A percentile compares a stretch with the other conserved stretches of the same genome.
phyloP scores from a whole-genome alignment of 2,888 invertebrate species.

The Harpalus rubripes region DNA sequence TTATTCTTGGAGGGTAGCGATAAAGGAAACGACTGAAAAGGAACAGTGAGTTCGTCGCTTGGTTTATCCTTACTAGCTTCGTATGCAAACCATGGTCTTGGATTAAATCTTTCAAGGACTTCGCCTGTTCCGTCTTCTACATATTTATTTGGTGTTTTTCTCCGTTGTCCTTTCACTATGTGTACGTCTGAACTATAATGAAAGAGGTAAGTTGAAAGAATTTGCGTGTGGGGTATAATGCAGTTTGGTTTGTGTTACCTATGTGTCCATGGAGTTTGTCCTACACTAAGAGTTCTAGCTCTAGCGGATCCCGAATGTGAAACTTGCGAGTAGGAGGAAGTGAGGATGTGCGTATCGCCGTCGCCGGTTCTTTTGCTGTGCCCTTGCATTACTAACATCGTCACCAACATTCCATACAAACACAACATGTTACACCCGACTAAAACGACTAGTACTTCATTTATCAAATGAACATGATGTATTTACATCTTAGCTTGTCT shows the following conservation, averaged over 20 bases:
- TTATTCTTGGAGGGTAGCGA: slow-evolving; percentile 27
- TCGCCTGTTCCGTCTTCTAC: slow-evolving; percentile 72
- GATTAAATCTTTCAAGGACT: slow-evolving; percentile 75
- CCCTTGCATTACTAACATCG: neutral
- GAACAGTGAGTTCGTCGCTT: slow-evolving; percentile 36
- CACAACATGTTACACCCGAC: slow-evolving; percentile 33
- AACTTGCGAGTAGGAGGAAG: slow-evolving; percentile 75
- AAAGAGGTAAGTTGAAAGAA: neutral
- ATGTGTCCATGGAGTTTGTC: slow-evolving; percentile 74
- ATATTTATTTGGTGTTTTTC: slow-evolving; percentile 68
- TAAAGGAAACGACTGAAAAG: slow-evolving; percentile 53
- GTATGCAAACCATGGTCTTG: slow-evolving; percentile 75
- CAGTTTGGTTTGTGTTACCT: slow-evolving; percentile 71
- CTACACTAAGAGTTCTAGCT: slow-evolving; percentile 70
- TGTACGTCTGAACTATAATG: slow-evolving; percentile 73
- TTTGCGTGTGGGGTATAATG: neutral
- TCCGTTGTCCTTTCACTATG: slow-evolving; percentile 71
- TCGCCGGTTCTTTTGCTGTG: neutral
- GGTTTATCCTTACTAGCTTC: slow-evolving; percentile 38
- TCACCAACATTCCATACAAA: slow-evolving; percentile 8
- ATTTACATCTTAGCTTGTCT: neutral
- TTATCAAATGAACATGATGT: neutral
- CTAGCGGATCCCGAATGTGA: slow-evolving; percentile 73
- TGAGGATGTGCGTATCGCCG: slow-evolving; percentile 64
- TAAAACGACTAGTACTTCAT: neutral